Base-by-base conservation (phyloP, 92 coral and sea anemone species). In the Phenganax stokvisi region DNA sequence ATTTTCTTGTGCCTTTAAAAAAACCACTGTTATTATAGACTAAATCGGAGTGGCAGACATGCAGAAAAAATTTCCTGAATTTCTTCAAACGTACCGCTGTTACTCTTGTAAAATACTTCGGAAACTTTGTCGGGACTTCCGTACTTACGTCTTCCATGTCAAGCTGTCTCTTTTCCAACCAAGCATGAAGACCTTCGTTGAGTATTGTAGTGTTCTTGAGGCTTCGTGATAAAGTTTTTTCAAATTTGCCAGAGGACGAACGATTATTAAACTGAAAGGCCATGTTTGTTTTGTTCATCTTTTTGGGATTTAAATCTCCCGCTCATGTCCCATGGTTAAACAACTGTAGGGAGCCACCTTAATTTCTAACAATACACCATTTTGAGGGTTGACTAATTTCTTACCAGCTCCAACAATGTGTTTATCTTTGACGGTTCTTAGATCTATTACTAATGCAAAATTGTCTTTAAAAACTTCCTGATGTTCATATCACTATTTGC, bases 261-360 rank as follows among this genome's bases (percentile, higher is more conserved):
- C 74, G 74, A 68, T 28, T 68, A 28, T 68, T 68, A 68, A 68
- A 68, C n/a, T 51, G 51, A 10, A 44, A 68, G 51, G 74, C 44
- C 74, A 68, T 68, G 44, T 68, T 68, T 17, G 44, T 68, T 68
- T 68, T 68, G 74, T 16, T 17, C 10, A 28, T 68, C 12, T 44
- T 11, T 51, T 68, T 68, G 74, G 2, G 74, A 68, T 68, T 68
- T 68, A 68, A 68, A 68, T 17, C 74, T 68, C 8, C 74, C 74
- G 74, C 74, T 44, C 74, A 15, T 10, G 29, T 9, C 74, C 54
- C 74, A 68, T 68, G 12, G 20, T 59, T 17, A 44, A 28, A 68
- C 25, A 20, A 68, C 74, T 68, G n/a, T 68, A 68, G 74, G 74
- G 74, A 68, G 74, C 74, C 74, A 68, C 74, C 74, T 68, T 68